phyloP scores from a whole-genome alignment of 2,113 vertebrate species.

The Felis catus region DNA sequence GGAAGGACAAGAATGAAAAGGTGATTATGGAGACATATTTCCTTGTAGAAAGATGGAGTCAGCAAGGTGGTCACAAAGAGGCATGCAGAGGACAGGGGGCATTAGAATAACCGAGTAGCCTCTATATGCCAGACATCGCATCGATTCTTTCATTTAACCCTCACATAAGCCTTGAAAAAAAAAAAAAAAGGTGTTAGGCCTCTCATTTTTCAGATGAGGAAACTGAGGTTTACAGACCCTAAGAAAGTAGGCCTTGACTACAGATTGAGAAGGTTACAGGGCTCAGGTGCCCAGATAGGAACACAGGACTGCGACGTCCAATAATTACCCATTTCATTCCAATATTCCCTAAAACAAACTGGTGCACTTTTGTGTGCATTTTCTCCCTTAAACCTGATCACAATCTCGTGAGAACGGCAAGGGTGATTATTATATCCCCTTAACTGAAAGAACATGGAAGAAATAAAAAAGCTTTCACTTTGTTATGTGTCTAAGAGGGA shows the following conservation, averaged over 20 bases:
- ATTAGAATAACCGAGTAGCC: neutral
- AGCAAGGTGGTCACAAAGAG: neutral
- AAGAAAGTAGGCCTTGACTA: neutral
- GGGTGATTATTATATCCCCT: neutral
- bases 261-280: neutral
- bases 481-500: neutral
- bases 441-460: neutral
- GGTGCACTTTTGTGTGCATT: accelerated
- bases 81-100: neutral
- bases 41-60: neutral
- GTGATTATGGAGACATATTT: neutral
- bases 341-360: neutral
- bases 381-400: neutral
- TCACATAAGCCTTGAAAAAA: neutral
- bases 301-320: neutral
- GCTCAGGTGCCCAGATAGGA: neutral
- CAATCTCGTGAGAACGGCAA: neutral
- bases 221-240: neutral
- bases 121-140: neutral
- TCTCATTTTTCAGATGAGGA: accelerated
- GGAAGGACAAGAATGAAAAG: neutral
- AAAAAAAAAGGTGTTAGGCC: neutral
- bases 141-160: neutral
- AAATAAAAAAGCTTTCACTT: neutral
- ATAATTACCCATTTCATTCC: neutral